Conservation (phyloP, 2,113 vertebrate genomes). For the Callipepla californica region DNA sequence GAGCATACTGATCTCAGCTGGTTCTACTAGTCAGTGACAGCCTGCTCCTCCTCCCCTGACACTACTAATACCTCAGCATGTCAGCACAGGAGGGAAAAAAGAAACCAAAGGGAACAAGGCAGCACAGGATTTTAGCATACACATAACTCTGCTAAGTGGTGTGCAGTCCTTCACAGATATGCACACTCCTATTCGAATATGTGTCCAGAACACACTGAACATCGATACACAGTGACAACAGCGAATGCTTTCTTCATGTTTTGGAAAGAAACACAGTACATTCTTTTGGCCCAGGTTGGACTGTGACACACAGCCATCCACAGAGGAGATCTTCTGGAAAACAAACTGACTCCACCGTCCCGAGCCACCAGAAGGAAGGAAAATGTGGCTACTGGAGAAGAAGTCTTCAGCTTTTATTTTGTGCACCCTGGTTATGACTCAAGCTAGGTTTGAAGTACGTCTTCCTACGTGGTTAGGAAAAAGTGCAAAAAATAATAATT, state of each 20-base stretch:
- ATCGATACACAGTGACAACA: background rate
- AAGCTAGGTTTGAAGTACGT: background rate
- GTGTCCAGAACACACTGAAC: background rate
- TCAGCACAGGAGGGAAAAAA: background rate
- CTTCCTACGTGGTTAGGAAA: background rate
- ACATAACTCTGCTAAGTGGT: background rate
- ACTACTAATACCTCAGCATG: background rate
- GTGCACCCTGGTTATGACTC: background rate
- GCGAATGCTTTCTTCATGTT: background rate
- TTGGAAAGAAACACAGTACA: background rate
- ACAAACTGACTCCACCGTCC: background rate
- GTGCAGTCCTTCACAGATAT: background rate
- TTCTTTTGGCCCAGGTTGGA: background rate
- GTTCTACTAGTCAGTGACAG: background rate
- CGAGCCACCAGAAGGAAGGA: background rate
- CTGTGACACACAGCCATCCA: background rate
- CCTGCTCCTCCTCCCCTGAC: background rate
- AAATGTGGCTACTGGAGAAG: slow-evolving; percentile 21
- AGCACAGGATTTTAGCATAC: background rate
- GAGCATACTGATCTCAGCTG: background rate
- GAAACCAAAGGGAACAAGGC: background rate
- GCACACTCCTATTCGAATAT: background rate
- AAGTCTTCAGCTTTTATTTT: background rate
- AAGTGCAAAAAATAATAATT: rapidly evolving
- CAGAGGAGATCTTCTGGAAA: background rate